A percentile compares a stretch with the other conserved stretches of the same genome.
These are phyloP conservation scores for Mycteria americana DNA, from an alignment of 2,797 vertebrate species.

Conservation along the genomic window DNA sequence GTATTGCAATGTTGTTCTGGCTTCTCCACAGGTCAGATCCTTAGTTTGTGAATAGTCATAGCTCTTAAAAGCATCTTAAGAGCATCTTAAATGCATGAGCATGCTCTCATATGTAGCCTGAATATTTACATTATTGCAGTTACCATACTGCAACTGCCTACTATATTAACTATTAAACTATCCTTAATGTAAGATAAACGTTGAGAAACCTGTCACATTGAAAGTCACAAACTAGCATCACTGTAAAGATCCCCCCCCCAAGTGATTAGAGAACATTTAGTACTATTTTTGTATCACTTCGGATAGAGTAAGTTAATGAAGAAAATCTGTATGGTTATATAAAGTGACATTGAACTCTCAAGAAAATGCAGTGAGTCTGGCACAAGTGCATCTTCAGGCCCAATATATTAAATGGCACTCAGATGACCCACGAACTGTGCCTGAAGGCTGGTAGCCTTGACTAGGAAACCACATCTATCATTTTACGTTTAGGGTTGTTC, in stretches of 20 bases:
- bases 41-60: neutral
- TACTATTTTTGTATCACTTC: neutral
- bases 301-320: neutral
- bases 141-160: neutral
- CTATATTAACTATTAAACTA: neutral
- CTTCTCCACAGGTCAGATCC: neutral
- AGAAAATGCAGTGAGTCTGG: neutral
- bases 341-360: neutral
- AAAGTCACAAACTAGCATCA: neutral
- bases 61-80: neutral
- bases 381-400: neutral
- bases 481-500: too few species aligned
- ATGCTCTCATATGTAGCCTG: neutral
- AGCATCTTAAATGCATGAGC: neutral
- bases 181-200: neutral
- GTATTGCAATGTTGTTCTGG: neutral
- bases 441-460: neutral
- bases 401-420: neutral
- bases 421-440: too few species aligned
- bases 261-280: neutral
- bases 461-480: neutral
- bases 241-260: neutral
- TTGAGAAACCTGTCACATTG: neutral
- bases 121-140: neutral
- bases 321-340: neutral